Conservation (phyloP, 1,140 invertebrate species). For the Neelides sp. region DNA sequence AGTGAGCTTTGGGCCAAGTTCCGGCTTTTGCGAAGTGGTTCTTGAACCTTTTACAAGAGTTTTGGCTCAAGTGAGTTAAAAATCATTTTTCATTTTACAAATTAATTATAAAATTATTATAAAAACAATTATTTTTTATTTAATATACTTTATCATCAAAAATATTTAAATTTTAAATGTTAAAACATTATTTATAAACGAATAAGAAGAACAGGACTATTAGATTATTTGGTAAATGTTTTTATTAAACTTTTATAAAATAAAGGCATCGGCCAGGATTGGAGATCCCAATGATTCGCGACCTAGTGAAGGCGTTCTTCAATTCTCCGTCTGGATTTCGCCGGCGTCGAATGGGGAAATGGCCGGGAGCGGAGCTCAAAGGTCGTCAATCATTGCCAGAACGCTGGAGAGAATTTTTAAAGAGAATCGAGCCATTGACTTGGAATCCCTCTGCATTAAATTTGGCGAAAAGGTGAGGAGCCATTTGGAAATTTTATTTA, state of each 20-base stretch:
- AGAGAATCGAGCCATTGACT: slow-evolving; percentile 26
- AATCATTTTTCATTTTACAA: not conserved
- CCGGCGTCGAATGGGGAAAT: slow-evolving; percentile 29
- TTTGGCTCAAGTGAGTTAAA: slow-evolving; percentile 22
- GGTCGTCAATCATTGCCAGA: slow-evolving; percentile 24
- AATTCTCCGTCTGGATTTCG: slow-evolving; percentile 29
- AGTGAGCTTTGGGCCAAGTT: slow-evolving; percentile 20
- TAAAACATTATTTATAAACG: not conserved
- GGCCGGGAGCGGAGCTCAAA: slow-evolving; percentile 22
- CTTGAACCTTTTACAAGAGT: slow-evolving; percentile 21
- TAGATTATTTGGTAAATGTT: not conserved
- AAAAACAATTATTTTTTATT: not conserved
- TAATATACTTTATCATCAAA: not conserved
- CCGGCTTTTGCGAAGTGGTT: slow-evolving; percentile 26
- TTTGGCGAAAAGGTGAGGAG: slow-evolving; percentile 29
- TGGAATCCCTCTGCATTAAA: slow-evolving; percentile 29
- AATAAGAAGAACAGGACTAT: slow-evolving; percentile 1
- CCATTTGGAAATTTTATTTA: too few relatives aligned
- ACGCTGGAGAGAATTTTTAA: slow-evolving; percentile 25
- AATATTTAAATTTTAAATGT: not conserved
- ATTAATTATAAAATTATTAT: too few relatives aligned
- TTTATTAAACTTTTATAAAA: not conserved
- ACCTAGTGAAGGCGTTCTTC: slow-evolving; percentile 27
- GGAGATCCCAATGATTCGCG: slow-evolving; percentile 27
- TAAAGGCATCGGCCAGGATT: slow-evolving; percentile 24